Base-by-base conservation (phyloP, 2,797 vertebrate species). In the Orestias chungarensis region DNA sequence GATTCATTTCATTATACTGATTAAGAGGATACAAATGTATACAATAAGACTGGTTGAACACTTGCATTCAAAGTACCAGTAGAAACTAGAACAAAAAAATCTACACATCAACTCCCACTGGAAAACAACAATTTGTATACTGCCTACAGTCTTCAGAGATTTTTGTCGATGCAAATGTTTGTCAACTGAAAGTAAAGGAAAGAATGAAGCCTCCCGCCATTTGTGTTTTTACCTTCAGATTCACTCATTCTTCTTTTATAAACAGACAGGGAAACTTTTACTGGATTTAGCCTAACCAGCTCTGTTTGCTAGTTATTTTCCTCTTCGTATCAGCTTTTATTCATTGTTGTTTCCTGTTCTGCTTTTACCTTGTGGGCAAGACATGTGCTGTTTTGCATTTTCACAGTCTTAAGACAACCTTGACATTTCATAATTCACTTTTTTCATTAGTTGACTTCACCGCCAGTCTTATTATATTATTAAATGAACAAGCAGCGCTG, bases 391-490 rank as follows among this genome's bases (percentile, higher is more conserved):
- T 70, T 79, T 57, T 54, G 43, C 70, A 43, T 70, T 55, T 46
- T n/a, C n/a, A n/a, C 17, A 70, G 35, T 75, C 57, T 42, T 7
- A 0, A 68, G 46, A 52, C 38, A 54, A 68, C 67, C 70, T 78
- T 86, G 74, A 75, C 50, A 78, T 81, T 81, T 71, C 71, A 80
- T 84, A 62, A 46, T 64, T 73, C n/a, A 31, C 33, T 75, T 75
- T 73, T 64, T 82, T 77, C 33, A 23, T 11, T n/a, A 44, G 38
- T 15, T 38, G 54, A 55, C 64, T 46, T 64, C 49, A 78, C 61
- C 72, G 38, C 66, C 15, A 20, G 57, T 31, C 31, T 64, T 64
- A 67, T 73, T 79, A 78, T 25, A 75, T 49, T 15, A 79, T 79
- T 43, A 71, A 74, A 80, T 73, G 68, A 81, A 82, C 49, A 59